These are phyloP conservation scores for Diglossa cyanea DNA, from an alignment of 2,797 vertebrate genomes.

Conservation along the genomic window DNA sequence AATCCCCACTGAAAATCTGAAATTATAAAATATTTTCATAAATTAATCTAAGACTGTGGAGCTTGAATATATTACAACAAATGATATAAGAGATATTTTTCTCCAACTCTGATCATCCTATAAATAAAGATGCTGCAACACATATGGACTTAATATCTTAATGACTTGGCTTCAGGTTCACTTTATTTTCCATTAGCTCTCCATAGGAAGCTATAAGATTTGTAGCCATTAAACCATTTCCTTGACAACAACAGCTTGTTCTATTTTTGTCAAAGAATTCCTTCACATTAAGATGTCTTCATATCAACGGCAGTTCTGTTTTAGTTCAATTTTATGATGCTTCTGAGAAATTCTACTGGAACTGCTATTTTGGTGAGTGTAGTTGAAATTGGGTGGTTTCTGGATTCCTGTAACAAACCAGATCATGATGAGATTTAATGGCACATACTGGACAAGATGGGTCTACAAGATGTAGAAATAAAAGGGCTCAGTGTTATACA, in stretches of 20 bases:
- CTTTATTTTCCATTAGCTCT: neutral
- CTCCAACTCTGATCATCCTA: neutral
- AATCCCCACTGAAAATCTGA: neutral
- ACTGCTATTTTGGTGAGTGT: neutral
- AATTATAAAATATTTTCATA: neutral
- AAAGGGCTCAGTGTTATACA: neutral
- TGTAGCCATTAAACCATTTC: neutral
- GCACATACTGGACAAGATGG: rapidly evolving
- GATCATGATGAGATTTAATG: neutral
- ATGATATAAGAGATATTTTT: neutral
- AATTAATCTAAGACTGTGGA: neutral
- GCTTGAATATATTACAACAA: neutral
- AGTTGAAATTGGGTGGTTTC: neutral
- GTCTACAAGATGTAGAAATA: neutral
- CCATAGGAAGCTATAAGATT: neutral
- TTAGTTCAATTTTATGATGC: neutral
- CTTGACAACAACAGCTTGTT: neutral
- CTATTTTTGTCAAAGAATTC: neutral
- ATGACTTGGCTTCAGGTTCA: neutral
- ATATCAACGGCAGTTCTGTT: neutral
- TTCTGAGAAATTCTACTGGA: neutral
- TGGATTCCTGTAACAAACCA: neutral
- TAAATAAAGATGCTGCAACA: neutral
- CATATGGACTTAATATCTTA: neutral
- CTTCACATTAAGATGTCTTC: neutral